Evolutionary conservation across 2,113 vertebrate species (phyloP), one percentile per base, ranked within the genome.

Genomic region (Pseudorasbora parva): DNA sequence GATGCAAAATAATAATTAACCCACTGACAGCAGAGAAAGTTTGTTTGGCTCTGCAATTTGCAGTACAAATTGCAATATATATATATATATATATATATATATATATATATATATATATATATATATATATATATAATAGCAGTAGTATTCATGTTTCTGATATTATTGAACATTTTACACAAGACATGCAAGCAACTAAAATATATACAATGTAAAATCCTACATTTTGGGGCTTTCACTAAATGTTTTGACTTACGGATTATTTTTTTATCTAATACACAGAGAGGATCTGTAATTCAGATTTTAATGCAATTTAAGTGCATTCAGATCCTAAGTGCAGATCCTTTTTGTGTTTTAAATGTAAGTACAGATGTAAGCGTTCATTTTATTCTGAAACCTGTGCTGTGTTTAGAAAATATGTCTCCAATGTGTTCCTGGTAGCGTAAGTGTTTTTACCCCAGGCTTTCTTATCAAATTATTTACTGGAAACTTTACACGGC

Each of bases 1-100:
- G 59, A 85, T 83, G 84, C 57, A 81, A 82, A 78, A 78, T 25
- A 62, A 78, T 77, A 59, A 77, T 37, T 37, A 57, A 77, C 76
- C 21, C 37, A 41, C 30, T 37, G 74, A 77, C 17, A 59, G 54
- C 11, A 77, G 30, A 41, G 68, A 71, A 25, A 45, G 37, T 71
- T 77, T 77, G 54, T 77, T 59, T 41, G 30, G 30, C 51, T 77
- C 19, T 76, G 51, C 47, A 49, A 49, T 49, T 49, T 49, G 47
- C 47, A 49, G 4, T 5, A 49, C 12, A 49, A 62, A 60, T 25
- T 62, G 23, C 23, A 5, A 23, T 21, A 21, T 56, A 56, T 33
- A 4, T 33, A 60, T 12, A 27, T 27, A 64, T 15, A 15, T 3
- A 62, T 10, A 62, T 62, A 25, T 15, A 25, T 25, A 62, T 3